Evolutionary conservation across 2,797 vertebrate genomes (phyloP).

Genomic region (Pangasius sanitwongsei): DNA sequence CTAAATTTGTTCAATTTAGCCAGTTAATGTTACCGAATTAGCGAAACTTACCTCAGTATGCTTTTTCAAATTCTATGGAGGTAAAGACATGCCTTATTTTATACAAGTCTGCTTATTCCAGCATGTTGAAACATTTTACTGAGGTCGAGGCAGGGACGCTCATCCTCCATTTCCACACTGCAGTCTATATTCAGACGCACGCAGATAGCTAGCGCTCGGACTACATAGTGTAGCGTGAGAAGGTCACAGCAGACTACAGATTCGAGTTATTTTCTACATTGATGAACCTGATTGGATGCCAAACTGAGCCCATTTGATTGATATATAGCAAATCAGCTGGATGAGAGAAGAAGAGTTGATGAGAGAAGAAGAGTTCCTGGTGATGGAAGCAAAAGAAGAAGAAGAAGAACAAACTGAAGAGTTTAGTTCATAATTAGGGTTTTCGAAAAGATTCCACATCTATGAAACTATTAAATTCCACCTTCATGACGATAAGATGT

Average conservation of each 20-base stretch:
- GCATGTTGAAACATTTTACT: not conserved
- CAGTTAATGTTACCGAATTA: not conserved
- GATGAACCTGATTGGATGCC: not conserved
- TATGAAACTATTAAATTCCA: not conserved
- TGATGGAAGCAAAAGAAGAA: not conserved
- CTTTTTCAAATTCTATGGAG: not conserved
- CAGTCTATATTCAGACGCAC: not conserved
- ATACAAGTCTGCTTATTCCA: not conserved
- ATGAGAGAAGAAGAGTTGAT: not conserved
- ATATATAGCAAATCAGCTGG: not conserved
- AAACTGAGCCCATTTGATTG: not conserved
- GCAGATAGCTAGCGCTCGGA: not conserved
- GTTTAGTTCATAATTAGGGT: not conserved
- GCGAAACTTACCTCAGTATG: not conserved
- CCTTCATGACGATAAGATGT: not conserved
- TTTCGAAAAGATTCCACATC: not conserved
- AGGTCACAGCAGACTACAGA: not conserved
- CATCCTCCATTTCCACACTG: not conserved
- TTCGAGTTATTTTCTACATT: not conserved
- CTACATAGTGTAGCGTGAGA: not conserved
- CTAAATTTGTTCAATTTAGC: not conserved
- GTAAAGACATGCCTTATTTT: not conserved
- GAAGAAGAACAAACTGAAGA: not conserved
- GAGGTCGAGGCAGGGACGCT: not conserved
- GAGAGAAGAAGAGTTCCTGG: not conserved